A percentile compares a stretch with the other conserved stretches of the same genome.
Conservation (phyloP, 2,888 invertebrate genomes). For the Leptinotarsa haldemani region DNA sequence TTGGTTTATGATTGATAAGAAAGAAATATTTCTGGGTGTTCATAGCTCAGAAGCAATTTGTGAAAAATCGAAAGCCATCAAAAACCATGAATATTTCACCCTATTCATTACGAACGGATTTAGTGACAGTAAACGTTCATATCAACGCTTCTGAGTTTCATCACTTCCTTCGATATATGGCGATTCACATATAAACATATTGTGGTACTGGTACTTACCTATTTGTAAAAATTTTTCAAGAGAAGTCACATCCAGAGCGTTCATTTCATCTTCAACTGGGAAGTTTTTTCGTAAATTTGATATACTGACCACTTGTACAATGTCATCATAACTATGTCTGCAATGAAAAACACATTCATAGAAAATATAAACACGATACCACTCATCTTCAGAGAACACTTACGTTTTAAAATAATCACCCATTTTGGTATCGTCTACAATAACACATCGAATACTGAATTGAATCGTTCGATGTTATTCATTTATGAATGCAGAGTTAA, state of each 20-base stretch:
- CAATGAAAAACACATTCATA: constrained; percentile 1
- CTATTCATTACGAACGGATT: too few relatives aligned
- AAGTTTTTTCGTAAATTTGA: constrained; percentile 54
- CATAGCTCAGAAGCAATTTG: too few relatives aligned
- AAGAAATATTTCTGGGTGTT: too few relatives aligned
- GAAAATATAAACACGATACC: neutral
- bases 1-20: too few relatives aligned
- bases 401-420: neutral
- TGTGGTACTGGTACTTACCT: constrained; percentile 50
- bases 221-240: constrained; percentile 57
- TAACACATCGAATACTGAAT: neutral
- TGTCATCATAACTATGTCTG: constrained; percentile 31
- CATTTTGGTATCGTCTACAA: neutral
- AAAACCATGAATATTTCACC: too few relatives aligned
- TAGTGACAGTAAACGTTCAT: too few relatives aligned
- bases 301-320: constrained; percentile 55
- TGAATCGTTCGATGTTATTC: neutral
- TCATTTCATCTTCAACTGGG: constrained; percentile 55
- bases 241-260: constrained; percentile 58
- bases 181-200: too few relatives aligned
- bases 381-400: neutral
- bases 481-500: neutral
- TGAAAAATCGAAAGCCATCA: too few relatives aligned
- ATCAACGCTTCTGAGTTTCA: too few relatives aligned
- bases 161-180: too few relatives aligned